Evolutionary conservation across 2,888 invertebrate species (phyloP).

Genomic region (Chalcosyrphus nemorum): DNA sequence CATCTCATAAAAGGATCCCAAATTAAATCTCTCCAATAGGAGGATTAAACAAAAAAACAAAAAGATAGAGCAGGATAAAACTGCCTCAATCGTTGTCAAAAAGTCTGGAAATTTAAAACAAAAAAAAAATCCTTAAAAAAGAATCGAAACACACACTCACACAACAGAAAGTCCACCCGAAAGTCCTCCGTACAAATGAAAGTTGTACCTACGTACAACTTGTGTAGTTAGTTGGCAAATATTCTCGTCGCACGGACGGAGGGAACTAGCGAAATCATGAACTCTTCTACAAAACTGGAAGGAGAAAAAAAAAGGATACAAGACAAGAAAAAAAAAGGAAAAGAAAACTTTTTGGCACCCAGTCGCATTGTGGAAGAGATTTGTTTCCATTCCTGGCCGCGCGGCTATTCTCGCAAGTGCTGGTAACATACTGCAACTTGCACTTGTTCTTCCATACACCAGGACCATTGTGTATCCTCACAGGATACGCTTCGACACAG

Average conservation of each 20-base stretch:
- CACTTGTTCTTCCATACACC: constrained; percentile 50
- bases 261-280: constrained; percentile 70
- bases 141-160: constrained; percentile 3
- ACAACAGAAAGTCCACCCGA: constrained; percentile 7
- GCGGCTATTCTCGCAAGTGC: constrained; percentile 28
- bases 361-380: constrained; percentile 54
- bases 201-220: constrained; percentile 62
- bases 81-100: constrained; percentile 70
- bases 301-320: neutral
- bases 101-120: constrained; percentile 71
- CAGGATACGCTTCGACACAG: neutral
- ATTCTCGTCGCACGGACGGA: constrained; percentile 62
- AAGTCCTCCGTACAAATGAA: constrained; percentile 56
- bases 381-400: constrained; percentile 50
- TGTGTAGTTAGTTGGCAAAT: constrained; percentile 70
- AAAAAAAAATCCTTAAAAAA: constrained; percentile 54
- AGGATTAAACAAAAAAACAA: constrained; percentile 47
- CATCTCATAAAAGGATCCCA: constrained; percentile 60
- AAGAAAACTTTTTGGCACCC: constrained; percentile 67
- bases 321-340: neutral
- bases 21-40: constrained; percentile 65
- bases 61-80: constrained; percentile 1
- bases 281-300: constrained; percentile 45
- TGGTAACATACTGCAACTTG: constrained; percentile 71
- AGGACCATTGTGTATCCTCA: constrained; percentile 6